Base-by-base conservation (phyloP, 2,888 invertebrate species). In the Euproctis similis region DNA sequence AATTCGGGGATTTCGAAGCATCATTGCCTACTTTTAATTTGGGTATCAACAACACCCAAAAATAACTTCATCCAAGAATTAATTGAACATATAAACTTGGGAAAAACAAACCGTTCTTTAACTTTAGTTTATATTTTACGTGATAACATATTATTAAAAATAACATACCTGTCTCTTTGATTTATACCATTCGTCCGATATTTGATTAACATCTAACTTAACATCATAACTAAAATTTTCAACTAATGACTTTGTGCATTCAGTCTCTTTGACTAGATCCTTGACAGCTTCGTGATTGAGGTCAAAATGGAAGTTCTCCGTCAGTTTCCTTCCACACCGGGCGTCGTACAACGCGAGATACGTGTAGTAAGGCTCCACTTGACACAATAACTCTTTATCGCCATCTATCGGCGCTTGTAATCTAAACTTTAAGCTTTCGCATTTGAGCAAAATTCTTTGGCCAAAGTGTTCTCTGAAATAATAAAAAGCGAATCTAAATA, bases 281-380 rank as follows among this genome's bases (percentile, higher is more conserved):
- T 44, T 74, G n/a, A 93, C 90, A 39, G 88, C 87, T 6, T 89
- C 87, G 58, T 91, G 89, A 77, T 95, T 95, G 8, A 95, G 85
- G 68, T 95, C 94, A 59, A 95, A 94, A 70, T 95, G 92, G 78
- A 97, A 97, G 75, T 95, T 96, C 70, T 97, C 97, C 1, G 96
- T 94, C 41, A 98, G 85, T 77, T 97, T 97, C 59, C 90, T 88
- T 18, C 93, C 93, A 45, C 90, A 90, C 59, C 92, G 91, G 4
- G 93, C 93, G 84, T 98, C 98, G 72, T 94, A 98, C 21, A 98
- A 77, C 31, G 95, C 92, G 46, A 98, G 75, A 25, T 92, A 90
- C 10, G 97, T 92, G 62, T 94, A 94, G 76, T 98, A 98, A 0
- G 98, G 98, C 67, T 98, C 98, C 29, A 98, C 92, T 86, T 93